These are phyloP conservation scores for Monochamus saltuarius DNA, from an alignment of 1,140 invertebrate genomes.

Conservation along the genomic window DNA sequence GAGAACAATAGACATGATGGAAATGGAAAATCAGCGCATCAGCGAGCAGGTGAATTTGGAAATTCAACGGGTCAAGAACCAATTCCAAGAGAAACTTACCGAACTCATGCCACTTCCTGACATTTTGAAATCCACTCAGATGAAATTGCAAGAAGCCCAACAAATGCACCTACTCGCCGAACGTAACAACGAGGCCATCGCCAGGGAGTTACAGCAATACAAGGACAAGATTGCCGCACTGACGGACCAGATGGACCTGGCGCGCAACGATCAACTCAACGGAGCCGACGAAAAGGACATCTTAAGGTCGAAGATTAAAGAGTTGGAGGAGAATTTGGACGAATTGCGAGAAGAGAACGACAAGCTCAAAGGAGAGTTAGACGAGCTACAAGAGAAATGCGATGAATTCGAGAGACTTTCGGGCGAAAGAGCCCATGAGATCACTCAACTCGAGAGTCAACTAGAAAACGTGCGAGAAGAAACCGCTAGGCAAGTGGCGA, in stretches of 20 bases:
- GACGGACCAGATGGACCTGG: conserved; percentile 50
- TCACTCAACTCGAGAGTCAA: conserved; percentile 63
- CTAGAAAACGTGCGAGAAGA: conserved; percentile 69
- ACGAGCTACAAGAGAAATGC: conserved; percentile 47
- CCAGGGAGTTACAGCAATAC: conserved; percentile 57
- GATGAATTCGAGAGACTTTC: conserved; percentile 57
- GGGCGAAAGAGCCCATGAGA: conserved; percentile 60
- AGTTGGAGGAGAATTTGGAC: conserved; percentile 50
- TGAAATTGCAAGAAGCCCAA: conserved; percentile 69
- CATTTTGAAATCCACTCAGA: conserved; percentile 70
- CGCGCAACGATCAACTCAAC: conserved; percentile 37
- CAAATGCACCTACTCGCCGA: conserved; percentile 64
- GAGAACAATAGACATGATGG: conserved; percentile 70
- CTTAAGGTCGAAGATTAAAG: conserved; percentile 46
- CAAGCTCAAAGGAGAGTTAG: conserved; percentile 51
- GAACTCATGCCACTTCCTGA: conserved; percentile 72
- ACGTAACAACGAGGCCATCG: conserved; percentile 62
- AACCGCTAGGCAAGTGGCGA: conserved; percentile 65
- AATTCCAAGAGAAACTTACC: conserved; percentile 74
- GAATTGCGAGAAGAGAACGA: conserved; percentile 57
- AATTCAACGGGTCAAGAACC: conserved; percentile 71
- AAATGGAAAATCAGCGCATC: conserved; percentile 72
- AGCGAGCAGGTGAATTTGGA: conserved; percentile 75
- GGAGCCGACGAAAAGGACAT: conserved; percentile 51
- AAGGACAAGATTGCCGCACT: conserved; percentile 58